Evolutionary conservation across 2,888 invertebrate genomes (phyloP).

Genomic region (Falcaria lacertinaria): DNA sequence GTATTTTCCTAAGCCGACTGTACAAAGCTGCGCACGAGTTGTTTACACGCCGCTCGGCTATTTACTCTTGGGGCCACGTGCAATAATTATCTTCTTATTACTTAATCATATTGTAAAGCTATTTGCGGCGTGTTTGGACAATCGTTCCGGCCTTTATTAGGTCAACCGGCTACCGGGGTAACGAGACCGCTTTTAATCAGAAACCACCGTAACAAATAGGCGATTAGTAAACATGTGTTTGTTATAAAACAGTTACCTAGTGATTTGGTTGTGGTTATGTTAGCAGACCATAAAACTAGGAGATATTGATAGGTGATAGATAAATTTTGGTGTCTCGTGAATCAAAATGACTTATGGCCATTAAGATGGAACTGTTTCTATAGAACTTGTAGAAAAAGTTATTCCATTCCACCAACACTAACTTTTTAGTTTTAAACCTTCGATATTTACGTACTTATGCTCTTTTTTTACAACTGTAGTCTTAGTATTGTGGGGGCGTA

Average conservation of each 20-base stretch:
- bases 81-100: slow-evolving; percentile 55
- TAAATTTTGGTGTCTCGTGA: background rate
- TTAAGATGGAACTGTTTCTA: background rate
- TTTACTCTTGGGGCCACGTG: slow-evolving; percentile 52
- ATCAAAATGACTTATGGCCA: background rate
- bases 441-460: too few relatives aligned
- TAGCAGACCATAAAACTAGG: background rate
- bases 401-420: too few relatives aligned
- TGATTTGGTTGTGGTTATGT: too few relatives aligned
- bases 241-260: background rate
- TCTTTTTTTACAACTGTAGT: too few relatives aligned
- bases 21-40: slow-evolving; percentile 8
- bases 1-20: slow-evolving; percentile 3
- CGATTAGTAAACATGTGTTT: background rate
- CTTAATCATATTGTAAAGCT: slow-evolving; percentile 62
- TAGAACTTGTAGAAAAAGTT: background rate
- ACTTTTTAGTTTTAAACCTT: too few relatives aligned
- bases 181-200: background rate
- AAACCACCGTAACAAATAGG: background rate
- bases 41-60: slow-evolving; percentile 22
- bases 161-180: slow-evolving; percentile 19
- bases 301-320: background rate
- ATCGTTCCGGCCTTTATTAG: slow-evolving; percentile 31
- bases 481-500: too few relatives aligned
- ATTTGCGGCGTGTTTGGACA: slow-evolving; percentile 54